Evolutionary conservation across 2,888 invertebrate species (phyloP), one percentile per base, ranked within the genome.

Genomic region (Agrotis clavis): DNA sequence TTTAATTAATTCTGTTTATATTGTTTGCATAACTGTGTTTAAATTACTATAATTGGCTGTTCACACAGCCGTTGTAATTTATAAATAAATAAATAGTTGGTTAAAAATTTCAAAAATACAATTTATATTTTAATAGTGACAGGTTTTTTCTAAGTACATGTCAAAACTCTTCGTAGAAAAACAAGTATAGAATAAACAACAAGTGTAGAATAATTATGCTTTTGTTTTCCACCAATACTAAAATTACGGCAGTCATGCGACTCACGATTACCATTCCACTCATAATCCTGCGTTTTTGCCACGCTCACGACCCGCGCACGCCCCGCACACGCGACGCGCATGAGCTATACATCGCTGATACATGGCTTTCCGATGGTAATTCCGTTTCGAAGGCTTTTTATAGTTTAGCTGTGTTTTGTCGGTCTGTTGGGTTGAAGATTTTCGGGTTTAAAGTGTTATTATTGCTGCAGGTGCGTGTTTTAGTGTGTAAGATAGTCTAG

Each of bases 361-460:
- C 79, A 77, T 77, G 67, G 82, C 72, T 75, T 80, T 56, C 67
- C 54, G 54, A 82, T 84, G 74, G 70, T 82, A 80, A 84, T 84
- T 68, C 56, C 69, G 30, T 72, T 83, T 69, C 35, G 48, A 68
- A 69, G 48, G 60, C 62, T 71, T 80, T 83, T 79, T 74, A 81
- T 83, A 81, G 78, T 81, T 74, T 21, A 65, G 56, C 30, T 51
- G 56, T 54, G 62, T 71, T 74, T 81, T 81, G 59, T 71, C 21
- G 19, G 45, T 59, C 25, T 50, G n/a, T 71, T 79, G 67, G n/a
- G 53, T 50, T 21, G 1, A 51, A 60, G 25, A 21, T 70, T 64
- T 57, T 48, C n/a, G 25, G 25, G 13, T 68, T 47, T 5, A 7
- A 68, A n/a, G 16, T 21, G 1, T n/a, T 14, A 4, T 50, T 71